Evolutionary conservation across 2,113 vertebrate genomes (phyloP).

Genomic region (Hippocampus zosterae): DNA sequence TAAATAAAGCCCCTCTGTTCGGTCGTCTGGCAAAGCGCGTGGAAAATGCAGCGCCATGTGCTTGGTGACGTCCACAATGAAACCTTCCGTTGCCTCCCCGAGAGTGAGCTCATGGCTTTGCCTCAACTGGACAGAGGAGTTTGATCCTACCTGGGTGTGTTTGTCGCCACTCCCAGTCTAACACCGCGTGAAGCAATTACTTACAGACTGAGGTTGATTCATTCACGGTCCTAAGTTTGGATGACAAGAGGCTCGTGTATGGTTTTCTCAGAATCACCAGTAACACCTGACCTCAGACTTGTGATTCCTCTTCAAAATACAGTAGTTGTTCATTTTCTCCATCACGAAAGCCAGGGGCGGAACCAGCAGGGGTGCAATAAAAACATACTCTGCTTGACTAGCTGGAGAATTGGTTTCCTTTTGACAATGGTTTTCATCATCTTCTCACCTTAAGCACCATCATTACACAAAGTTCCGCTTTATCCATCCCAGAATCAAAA

Average conservation of each 20-base stretch:
- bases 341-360: constrained; percentile 16
- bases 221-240: constrained; percentile 42
- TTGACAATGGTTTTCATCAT: constrained; percentile 29
- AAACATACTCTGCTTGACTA: constrained; percentile 6
- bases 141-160: constrained; percentile 50
- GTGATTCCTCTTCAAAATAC: constrained; percentile 29
- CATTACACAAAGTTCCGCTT: not conserved
- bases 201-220: constrained; percentile 57
- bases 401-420: constrained; percentile 37
- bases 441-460: constrained; percentile 19
- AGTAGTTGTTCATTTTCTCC: constrained; percentile 11
- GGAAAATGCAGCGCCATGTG: constrained; percentile 69
- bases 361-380: constrained; percentile 25
- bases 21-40: constrained; percentile 55
- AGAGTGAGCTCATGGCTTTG: constrained; percentile 64
- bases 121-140: constrained; percentile 46
- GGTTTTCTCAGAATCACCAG: constrained; percentile 30
- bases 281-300: constrained; percentile 36
- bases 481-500: not conserved
- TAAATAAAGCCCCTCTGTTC: constrained; percentile 70
- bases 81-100: constrained; percentile 55
- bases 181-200: constrained; percentile 59
- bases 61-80: constrained; percentile 59
- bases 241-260: constrained; percentile 25
- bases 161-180: constrained; percentile 51